These are phyloP conservation scores for Callinectes sapidus DNA, from an alignment of 2,888 invertebrate genomes.

Conservation along the genomic window DNA sequence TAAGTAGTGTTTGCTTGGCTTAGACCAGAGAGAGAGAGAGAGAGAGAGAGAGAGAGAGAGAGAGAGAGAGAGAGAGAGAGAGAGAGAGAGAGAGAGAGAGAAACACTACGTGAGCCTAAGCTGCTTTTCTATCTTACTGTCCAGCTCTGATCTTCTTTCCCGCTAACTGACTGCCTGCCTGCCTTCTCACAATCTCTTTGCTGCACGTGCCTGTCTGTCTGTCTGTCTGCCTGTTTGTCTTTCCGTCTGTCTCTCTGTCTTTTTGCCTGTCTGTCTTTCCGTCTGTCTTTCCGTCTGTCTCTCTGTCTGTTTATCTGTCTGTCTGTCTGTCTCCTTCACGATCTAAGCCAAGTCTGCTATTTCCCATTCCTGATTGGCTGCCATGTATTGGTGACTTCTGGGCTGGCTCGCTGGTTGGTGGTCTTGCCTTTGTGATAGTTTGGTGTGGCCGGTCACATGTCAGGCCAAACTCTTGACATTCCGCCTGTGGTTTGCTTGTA, in stretches of 20 bases:
- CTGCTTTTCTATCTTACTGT: not conserved
- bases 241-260: not conserved
- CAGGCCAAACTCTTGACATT: not conserved
- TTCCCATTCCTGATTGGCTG: not conserved
- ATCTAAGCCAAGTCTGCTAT: not conserved
- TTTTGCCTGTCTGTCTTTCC: not conserved
- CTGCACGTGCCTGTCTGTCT: not conserved
- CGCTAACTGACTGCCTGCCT: not conserved
- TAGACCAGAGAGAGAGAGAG: not conserved
- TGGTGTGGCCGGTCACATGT: not conserved
- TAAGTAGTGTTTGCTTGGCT: not conserved
- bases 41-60: not conserved
- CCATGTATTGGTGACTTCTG: not conserved
- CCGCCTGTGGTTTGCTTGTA: not conserved
- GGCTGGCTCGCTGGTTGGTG: not conserved
- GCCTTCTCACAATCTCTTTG: not conserved
- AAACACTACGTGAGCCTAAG: not conserved
- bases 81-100: not conserved
- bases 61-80: slow-evolving; percentile 24
- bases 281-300: not conserved
- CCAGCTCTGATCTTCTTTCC: not conserved
- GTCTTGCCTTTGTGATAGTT: not conserved
- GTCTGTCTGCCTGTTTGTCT: not conserved
- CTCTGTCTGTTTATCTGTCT: not conserved
- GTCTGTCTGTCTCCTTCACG: not conserved